Conservation (phyloP, 2,113 vertebrate genomes). For the Chloroceryle aenea region DNA sequence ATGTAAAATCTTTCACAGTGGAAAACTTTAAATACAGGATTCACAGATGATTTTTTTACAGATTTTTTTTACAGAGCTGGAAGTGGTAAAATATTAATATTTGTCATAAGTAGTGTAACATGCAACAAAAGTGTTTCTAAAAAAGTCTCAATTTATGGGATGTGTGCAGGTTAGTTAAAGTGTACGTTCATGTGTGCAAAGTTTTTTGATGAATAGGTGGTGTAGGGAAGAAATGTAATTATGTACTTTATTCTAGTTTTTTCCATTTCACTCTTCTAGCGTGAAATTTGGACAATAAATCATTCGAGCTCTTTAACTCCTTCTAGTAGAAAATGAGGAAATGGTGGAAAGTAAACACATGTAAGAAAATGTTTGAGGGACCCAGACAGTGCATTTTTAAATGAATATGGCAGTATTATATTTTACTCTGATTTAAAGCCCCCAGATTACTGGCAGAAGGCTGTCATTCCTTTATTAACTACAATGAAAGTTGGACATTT, state of each 20-base stretch:
- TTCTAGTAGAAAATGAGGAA: not conserved
- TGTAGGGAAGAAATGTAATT: not conserved
- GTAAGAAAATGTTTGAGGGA: not conserved
- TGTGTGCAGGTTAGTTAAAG: not conserved
- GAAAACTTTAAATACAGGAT: not conserved
- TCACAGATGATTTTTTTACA: not conserved
- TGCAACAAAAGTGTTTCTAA: not conserved
- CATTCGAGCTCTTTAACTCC: not conserved
- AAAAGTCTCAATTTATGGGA: not conserved
- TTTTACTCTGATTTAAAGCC: not conserved
- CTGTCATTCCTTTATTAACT: not conserved
- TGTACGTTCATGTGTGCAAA: not conserved
- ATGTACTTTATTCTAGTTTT: not conserved
- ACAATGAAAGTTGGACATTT: not conserved
- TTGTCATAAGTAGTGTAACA: not conserved
- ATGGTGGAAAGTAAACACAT: not conserved
- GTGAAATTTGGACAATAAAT: conserved; percentile 32
- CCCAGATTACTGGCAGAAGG: not conserved
- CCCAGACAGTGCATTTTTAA: not conserved
- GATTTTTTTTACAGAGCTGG: not conserved
- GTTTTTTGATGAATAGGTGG: not conserved
- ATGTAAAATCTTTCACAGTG: not conserved
- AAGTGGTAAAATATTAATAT: not conserved
- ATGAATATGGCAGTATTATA: not conserved
- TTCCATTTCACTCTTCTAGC: not conserved